A percentile compares a stretch with the other conserved stretches of the same genome.
These are phyloP conservation scores for Argynnis bischoffii DNA, from an alignment of 2,888 invertebrate species.

Conservation along the genomic window DNA sequence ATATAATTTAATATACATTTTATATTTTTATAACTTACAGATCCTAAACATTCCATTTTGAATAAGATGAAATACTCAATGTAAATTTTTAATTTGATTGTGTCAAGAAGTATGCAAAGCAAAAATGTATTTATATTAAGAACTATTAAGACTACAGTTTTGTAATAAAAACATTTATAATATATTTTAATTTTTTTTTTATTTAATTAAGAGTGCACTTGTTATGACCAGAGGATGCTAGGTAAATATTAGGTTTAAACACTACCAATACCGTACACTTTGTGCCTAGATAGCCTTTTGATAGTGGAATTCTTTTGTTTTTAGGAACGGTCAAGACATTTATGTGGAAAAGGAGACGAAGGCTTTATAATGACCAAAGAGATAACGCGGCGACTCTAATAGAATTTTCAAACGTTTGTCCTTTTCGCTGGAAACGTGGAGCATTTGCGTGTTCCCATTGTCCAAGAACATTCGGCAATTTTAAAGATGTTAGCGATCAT, in stretches of 20 bases:
- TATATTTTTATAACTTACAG: too few species aligned
- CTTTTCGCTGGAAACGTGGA: slow-evolving; percentile 71
- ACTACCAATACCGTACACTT: not conserved
- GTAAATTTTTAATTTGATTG: not conserved
- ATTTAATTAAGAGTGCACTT: slow-evolving; percentile 9
- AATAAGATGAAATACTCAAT: not conserved
- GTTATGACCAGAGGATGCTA: slow-evolving; percentile 3
- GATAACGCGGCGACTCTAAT: slow-evolving; percentile 70
- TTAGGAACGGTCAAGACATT: slow-evolving; percentile 61
- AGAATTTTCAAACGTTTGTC: slow-evolving; percentile 68
- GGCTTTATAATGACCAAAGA: slow-evolving; percentile 67
- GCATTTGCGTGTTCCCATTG: slow-evolving; percentile 67
- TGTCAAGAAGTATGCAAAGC: not conserved
- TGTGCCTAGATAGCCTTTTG: slow-evolving; percentile 38
- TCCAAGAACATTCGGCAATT: slow-evolving; percentile 60
- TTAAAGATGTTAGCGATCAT: slow-evolving; percentile 58
- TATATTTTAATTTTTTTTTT: not conserved
- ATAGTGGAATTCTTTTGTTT: slow-evolving; percentile 67
- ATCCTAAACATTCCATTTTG: too few species aligned
- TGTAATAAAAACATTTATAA: not conserved
- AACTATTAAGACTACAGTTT: not conserved
- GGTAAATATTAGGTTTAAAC: not conserved
- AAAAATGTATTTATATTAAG: not conserved
- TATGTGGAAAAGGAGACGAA: slow-evolving; percentile 67
- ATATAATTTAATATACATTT: too few species aligned